Evolutionary conservation across 2,888 invertebrate species (phyloP), one percentile per base, ranked within the genome.

Genomic region (Eristalinus sepulchralis): DNA sequence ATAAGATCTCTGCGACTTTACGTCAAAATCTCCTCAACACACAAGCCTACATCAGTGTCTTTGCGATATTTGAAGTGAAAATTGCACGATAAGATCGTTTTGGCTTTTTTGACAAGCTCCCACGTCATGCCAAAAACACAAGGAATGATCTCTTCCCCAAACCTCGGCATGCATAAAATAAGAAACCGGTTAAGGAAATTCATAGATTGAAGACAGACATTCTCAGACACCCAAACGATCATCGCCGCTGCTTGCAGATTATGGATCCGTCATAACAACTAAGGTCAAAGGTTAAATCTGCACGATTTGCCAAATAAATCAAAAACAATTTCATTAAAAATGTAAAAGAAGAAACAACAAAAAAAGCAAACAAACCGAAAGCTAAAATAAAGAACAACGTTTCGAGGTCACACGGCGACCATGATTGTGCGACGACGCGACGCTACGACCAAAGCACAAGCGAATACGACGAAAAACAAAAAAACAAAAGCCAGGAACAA

Each of bases 351-450:
- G 9, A 24, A 57, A 70, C 4, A 6, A 47, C 0, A n/a, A 47
- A 8, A 17, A 17, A 17, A 17, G 8, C 17, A 17, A 47, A 47
- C 8, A 17, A 27, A 2, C 5, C 27, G 47, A 47, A 47, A 47
- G 47, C 47, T 17, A 47, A 47, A 47, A 47, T 47, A 47, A 47
- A 47, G 47, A 47, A 47, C 47, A 2, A 8, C 57, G 24, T 70
- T 59, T 66, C 66, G 39, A 75, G 75, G 75, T 75, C 75, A 75
- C 20, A 60, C 53, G 17, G 10, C 47, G 20, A 39, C 13, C 47
- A 8, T 47, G 47, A 47, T 39, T 11, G 39, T 57, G 34, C 22
- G 6, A 31, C 47, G 27, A 60, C 34, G 34, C 22, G 6, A 31
- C 47, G 34, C 22, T 2, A 31, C 47, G 31, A 47, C 5, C 5